These are phyloP conservation scores for Sebastiscus tertius DNA, from an alignment of 2,797 vertebrate species.

Conservation along the genomic window DNA sequence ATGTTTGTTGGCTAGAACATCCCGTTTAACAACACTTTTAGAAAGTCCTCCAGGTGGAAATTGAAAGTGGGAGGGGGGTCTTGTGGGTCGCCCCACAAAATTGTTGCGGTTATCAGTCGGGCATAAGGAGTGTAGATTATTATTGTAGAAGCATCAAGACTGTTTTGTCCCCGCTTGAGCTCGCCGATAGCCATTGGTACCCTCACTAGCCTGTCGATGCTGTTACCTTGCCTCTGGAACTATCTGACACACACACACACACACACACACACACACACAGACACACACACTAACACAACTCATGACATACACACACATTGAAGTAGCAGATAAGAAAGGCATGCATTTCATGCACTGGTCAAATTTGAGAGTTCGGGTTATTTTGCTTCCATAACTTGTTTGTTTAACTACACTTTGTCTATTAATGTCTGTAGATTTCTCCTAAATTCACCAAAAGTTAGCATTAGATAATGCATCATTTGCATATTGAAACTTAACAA, in stretches of 20 bases:
- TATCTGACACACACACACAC: constrained; percentile 23
- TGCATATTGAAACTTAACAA: too few relatives aligned
- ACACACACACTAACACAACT: neutral
- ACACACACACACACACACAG: neutral
- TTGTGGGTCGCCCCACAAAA: neutral
- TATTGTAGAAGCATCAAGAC: constrained; percentile 47
- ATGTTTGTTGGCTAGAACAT: constrained; percentile 27
- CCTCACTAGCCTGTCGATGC: constrained; percentile 23
- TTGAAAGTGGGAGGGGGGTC: constrained; percentile 5
- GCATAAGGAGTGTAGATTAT: constrained; percentile 28
- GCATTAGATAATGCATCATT: too few relatives aligned
- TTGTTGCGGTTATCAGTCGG: constrained; percentile 23
- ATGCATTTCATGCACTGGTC: neutral
- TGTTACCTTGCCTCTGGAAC: constrained; percentile 20
- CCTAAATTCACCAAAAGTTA: too few relatives aligned
- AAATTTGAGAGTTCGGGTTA: neutral
- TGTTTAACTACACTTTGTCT: too few relatives aligned
- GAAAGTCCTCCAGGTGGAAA: constrained; percentile 31
- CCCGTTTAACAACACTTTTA: constrained; percentile 37
- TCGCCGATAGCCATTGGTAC: constrained; percentile 35
- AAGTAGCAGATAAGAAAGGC: neutral
- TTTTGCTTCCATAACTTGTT: neutral
- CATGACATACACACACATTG: neutral
- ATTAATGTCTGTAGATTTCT: too few relatives aligned
- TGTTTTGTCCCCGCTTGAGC: constrained; percentile 40